Evolutionary conservation across 2,797 vertebrate genomes (phyloP), one percentile per base, ranked within the genome.

Genomic region (Lindbergichthys nudifrons): DNA sequence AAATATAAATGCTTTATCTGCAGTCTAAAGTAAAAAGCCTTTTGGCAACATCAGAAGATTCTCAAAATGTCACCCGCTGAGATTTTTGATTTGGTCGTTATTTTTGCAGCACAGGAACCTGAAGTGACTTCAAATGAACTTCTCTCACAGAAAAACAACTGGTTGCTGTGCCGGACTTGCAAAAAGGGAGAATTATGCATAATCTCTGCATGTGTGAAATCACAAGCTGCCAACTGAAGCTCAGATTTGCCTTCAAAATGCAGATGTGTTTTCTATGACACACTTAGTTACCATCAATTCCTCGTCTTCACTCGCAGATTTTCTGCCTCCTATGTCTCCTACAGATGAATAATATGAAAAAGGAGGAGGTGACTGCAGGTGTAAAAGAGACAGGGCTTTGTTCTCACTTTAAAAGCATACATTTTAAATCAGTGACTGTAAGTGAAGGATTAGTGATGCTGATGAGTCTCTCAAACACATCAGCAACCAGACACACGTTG

Each of bases 1-100:
- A 77, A 79, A 75, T 36, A 56, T 47, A 26, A 80, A 73, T 88
- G 73, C 63, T 75, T 85, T 56, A 69, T 86, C 30, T 54, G 15
- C 43, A 19, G 60, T 82, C 58, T 41, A 18, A 74, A 62, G 52
- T 70, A 36, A 36, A 36, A 36, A 71, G 5, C 1, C 7, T 79
- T 64, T 51, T 36, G 11, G 39, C 32, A 4, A 67, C 84, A 75
- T 82, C 30, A 80, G 41, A 80, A 21, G 19, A 39, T 47, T 77
- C 58, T 73, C 32, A 36, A 79, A 81, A 71, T 73, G 65, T 68
- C 80, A 61, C 67, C 70, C 26, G 4, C 57, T 21, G 41, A 60
- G 61, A 67, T 84, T 80, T 83, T 57, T 64, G 47, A 76, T 71
- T 75, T 32, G 11, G n/a, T 73, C 10, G 7, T 83, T 81, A 69